A percentile compares a stretch with the other conserved stretches of the same genome.
Evolutionary conservation across 2,797 vertebrate genomes (phyloP).

Genomic region (Urocyon cinereoargenteus): DNA sequence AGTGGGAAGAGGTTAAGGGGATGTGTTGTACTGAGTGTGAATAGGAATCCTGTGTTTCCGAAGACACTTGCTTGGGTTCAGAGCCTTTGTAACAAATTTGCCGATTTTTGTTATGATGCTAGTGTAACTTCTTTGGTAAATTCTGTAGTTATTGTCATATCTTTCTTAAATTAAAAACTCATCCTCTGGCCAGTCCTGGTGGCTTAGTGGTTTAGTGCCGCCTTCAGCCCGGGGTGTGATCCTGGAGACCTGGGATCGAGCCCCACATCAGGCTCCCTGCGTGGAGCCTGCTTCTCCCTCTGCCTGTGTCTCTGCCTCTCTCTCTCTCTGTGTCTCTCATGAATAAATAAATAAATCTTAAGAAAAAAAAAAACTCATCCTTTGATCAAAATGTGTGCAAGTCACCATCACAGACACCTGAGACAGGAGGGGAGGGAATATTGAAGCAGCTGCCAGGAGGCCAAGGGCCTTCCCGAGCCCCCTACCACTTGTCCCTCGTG

Average conservation of each 20-base stretch:
- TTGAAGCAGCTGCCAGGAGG: background rate
- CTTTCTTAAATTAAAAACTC: background rate
- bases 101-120: background rate
- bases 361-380: background rate
- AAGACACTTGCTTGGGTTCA: background rate
- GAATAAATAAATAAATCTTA: no score
- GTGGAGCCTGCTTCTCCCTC: no score
- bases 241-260: no score
- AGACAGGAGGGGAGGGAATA: no score
- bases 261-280: no score
- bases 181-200: background rate
- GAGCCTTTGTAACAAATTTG: background rate
- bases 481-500: background rate
- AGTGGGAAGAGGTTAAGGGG: background rate
- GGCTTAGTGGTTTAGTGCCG: no score
- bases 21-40: background rate
- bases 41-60: background rate
- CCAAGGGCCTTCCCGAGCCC: background rate
- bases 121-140: background rate
- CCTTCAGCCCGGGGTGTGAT: no score
- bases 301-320: no score
- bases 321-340: no score
- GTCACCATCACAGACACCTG: background rate
- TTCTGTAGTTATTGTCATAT: background rate
- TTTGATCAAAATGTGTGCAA: background rate